A percentile compares a stretch with the other conserved stretches of the same genome.
phyloP scores from a whole-genome alignment of 2,888 invertebrate genomes.

The Eupithecia subumbrata region DNA sequence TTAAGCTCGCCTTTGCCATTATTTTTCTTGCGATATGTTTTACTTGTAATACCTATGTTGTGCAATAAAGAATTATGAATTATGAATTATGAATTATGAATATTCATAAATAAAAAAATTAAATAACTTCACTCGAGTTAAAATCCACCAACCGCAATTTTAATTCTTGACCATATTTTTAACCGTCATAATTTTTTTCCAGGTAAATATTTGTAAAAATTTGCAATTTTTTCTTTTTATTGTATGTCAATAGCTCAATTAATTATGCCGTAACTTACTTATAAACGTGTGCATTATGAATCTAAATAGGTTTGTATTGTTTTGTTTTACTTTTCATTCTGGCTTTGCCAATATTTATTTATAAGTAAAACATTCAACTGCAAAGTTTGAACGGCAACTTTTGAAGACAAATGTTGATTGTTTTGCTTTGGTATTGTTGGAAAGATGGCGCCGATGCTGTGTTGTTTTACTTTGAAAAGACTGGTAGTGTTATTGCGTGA shows the following conservation, averaged over 20 bases:
- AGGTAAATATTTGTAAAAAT: background rate
- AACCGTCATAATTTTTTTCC: too few relatives aligned
- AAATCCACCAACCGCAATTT: too few relatives aligned
- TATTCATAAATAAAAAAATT: too few relatives aligned
- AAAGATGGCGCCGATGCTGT: slow-evolving; percentile 18
- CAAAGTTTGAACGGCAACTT: slow-evolving; percentile 31
- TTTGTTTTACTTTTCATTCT: slow-evolving; percentile 16
- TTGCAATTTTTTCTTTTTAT: background rate
- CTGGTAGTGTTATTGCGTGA: slow-evolving; percentile 3
- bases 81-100: too few relatives aligned
- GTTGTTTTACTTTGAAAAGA: slow-evolving; percentile 22
- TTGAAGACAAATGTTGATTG: slow-evolving; percentile 34
- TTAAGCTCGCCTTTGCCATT: too few relatives aligned
- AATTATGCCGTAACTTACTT: too few relatives aligned
- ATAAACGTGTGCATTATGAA: background rate
- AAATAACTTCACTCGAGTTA: too few relatives aligned
- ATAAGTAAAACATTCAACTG: slow-evolving; percentile 29
- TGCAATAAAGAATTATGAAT: too few relatives aligned
- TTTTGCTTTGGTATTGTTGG: slow-evolving; percentile 26
- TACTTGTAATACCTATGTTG: too few relatives aligned
- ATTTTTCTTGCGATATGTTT: too few relatives aligned
- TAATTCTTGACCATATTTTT: too few relatives aligned
- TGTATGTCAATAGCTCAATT: too few relatives aligned
- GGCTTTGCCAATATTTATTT: slow-evolving; percentile 27
- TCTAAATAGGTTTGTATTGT: background rate